Evolutionary conservation across 2,797 vertebrate genomes (phyloP).

Genomic region (Manis crassicaudata): DNA sequence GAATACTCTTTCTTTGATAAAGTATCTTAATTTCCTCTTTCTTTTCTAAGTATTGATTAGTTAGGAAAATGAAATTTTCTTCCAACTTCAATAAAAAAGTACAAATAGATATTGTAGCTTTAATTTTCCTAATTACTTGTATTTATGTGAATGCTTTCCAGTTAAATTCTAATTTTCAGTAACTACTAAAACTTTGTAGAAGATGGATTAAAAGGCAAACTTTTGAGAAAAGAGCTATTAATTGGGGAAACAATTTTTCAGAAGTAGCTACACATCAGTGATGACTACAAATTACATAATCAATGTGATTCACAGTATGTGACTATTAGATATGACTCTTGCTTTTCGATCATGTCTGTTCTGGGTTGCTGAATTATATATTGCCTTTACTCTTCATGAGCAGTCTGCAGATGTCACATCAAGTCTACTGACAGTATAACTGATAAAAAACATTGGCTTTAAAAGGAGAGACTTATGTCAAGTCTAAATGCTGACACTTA

Average conservation of each 20-base stretch:
- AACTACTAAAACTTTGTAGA: constrained; percentile 67
- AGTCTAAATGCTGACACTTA: background rate
- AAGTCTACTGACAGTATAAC: background rate
- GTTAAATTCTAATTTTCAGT: constrained; percentile 72
- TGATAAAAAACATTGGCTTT: background rate
- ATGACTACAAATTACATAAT: constrained; percentile 27
- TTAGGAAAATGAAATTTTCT: constrained; percentile 70
- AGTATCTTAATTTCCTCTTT: constrained; percentile 65
- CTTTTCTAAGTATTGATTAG: constrained; percentile 67
- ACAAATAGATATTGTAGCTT: constrained; percentile 58
- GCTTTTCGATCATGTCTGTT: background rate
- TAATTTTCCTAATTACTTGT: constrained; percentile 72
- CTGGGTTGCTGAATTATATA: background rate
- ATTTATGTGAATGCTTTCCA: constrained; percentile 74
- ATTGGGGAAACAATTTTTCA: constrained; percentile 50
- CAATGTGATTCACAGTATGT: background rate
- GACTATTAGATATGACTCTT: background rate
- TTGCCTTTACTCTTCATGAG: background rate
- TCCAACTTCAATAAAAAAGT: constrained; percentile 57
- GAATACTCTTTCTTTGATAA: constrained; percentile 48
- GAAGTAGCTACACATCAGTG: background rate
- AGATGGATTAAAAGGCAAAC: constrained; percentile 50
- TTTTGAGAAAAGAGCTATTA: constrained; percentile 57
- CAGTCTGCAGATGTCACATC: background rate
- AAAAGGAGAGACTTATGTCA: background rate